Conservation (phyloP, 2,888 invertebrate species). For the Chrysomela aeneicollis region DNA sequence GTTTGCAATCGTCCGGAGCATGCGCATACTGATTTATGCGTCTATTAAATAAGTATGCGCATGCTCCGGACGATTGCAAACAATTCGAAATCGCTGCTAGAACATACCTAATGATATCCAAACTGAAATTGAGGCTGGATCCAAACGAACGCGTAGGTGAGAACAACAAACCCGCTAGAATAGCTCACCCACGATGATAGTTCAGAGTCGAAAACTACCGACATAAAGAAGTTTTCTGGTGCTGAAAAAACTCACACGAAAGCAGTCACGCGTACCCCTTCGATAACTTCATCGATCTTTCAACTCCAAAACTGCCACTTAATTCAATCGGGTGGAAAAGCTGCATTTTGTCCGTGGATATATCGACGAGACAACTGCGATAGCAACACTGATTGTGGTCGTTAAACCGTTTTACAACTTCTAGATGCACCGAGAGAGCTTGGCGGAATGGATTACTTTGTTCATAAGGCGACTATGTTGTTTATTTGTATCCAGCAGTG, state of each 20-base stretch:
- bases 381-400: slow-evolving; percentile 30
- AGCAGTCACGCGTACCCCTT: slow-evolving; percentile 24
- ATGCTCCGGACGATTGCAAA: too few species aligned
- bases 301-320: slow-evolving; percentile 37
- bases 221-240: not conserved
- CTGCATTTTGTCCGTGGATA: slow-evolving; percentile 27
- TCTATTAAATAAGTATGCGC: too few species aligned
- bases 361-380: slow-evolving; percentile 37
- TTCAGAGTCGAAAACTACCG: not conserved
- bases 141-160: too few species aligned
- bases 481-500: not conserved
- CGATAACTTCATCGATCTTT: slow-evolving; percentile 41
- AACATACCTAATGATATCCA: too few species aligned
- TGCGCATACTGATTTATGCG: too few species aligned
- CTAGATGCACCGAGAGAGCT: slow-evolving; percentile 21
- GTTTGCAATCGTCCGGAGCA: too few species aligned
- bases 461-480: slow-evolving; percentile 10
- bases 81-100: too few species aligned
- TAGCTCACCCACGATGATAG: not conserved
- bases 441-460: slow-evolving; percentile 26
- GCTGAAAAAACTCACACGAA: not conserved
- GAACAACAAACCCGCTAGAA: too few species aligned
- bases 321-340: slow-evolving; percentile 35
- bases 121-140: too few species aligned
- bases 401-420: slow-evolving; percentile 31